Conservation (phyloP, 2,888 invertebrate species). For the Lepidocyrtoides sp. region DNA sequence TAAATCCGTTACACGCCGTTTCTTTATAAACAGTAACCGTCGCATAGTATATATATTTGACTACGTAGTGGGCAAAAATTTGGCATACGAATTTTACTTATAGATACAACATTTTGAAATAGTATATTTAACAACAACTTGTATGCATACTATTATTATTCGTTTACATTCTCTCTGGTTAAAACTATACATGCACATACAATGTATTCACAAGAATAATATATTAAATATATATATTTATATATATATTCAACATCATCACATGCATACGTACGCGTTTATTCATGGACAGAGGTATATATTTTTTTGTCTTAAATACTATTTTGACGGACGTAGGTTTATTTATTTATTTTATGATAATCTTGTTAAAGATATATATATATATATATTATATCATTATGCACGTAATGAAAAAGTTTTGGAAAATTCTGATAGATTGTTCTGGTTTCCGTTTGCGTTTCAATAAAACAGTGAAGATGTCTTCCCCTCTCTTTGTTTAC, state of each 20-base stretch:
- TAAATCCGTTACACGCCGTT: too few relatives aligned
- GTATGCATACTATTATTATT: not conserved
- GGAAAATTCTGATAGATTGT: conserved; percentile 64
- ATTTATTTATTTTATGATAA: not conserved
- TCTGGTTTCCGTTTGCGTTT: conserved; percentile 56
- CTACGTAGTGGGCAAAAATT: not conserved
- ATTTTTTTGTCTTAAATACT: conserved; percentile 25
- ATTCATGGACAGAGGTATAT: conserved; percentile 56
- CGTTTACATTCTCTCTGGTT: not conserved
- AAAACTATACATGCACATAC: not conserved
- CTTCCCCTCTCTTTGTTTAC: not conserved
- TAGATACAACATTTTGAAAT: not conserved
- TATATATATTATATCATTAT: not conserved
- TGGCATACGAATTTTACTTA: conserved; percentile 12
- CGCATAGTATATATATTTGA: not conserved
- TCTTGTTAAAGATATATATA: not conserved
- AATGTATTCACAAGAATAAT: not conserved
- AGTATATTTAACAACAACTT: not conserved
- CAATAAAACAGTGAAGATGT: conserved; percentile 43
- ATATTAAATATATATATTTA: not conserved
- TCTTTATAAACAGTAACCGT: not conserved
- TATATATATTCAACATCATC: not conserved
- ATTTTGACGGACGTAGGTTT: conserved; percentile 54
- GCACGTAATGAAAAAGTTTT: conserved; percentile 19
- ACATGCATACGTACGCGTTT: conserved; percentile 48